A percentile compares a stretch with the other conserved stretches of the same genome.
phyloP scores from a whole-genome alignment of 2,888 invertebrate species.

The Idaea biselata region DNA sequence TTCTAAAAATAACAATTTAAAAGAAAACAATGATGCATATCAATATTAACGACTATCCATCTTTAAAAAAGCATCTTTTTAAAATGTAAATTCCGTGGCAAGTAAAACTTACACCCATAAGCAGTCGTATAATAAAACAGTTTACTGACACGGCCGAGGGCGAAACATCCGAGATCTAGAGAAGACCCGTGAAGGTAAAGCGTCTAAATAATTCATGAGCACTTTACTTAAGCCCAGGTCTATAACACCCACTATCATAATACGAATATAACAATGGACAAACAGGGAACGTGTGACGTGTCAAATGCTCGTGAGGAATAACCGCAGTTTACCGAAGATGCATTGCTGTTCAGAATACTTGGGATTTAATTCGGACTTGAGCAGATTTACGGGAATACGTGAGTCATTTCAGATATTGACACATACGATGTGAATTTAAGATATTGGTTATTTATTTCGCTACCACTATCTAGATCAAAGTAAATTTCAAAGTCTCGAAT shows the following conservation, averaged over 20 bases:
- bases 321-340: conserved; percentile 46
- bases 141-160: conserved; percentile 31
- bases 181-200: conserved; percentile 36
- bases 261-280: conserved; percentile 53
- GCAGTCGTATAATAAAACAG: conserved; percentile 38
- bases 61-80: not conserved
- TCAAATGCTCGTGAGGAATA: conserved; percentile 55
- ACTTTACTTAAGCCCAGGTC: conserved; percentile 52
- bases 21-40: not conserved
- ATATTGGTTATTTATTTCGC: not conserved
- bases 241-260: conserved; percentile 38
- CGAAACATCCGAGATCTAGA: conserved; percentile 46
- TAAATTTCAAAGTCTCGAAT: not conserved
- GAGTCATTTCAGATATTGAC: conserved; percentile 21
- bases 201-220: conserved; percentile 72
- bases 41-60: not conserved
- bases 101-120: conserved; percentile 3
- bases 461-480: not conserved
- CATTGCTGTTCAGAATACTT: conserved; percentile 33
- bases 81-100: not conserved
- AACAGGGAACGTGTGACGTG: conserved; percentile 43
- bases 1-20: not conserved
- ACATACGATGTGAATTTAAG: not conserved
- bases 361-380: not conserved
- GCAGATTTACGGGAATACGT: conserved; percentile 8